Conservation (phyloP, 2,797 vertebrate species). For the Leucoraja ocellata region DNA sequence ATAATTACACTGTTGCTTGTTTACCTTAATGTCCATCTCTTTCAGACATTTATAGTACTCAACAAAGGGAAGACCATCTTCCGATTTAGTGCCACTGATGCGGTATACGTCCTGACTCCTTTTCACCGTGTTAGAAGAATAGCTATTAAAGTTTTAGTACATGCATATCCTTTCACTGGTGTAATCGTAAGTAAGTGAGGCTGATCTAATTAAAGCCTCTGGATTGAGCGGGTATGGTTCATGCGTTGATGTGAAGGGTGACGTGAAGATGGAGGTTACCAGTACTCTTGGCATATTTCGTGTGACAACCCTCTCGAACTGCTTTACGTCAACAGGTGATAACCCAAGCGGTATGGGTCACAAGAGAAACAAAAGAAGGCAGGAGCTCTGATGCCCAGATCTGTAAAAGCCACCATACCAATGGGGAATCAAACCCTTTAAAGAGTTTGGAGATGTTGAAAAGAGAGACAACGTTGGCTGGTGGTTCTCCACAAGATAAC, state of each 20-base stretch:
- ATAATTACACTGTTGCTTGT: neutral
- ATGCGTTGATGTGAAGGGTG: neutral
- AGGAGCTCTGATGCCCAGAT: neutral
- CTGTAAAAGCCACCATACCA: neutral
- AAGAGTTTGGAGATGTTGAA: neutral
- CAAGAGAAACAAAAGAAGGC: neutral
- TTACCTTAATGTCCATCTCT: conserved; percentile 44
- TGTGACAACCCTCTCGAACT: neutral
- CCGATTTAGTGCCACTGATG: conserved; percentile 94
- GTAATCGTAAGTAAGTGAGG: neutral
- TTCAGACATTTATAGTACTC: conserved; percentile 94
- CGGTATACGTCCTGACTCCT: conserved; percentile 86
- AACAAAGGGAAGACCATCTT: conserved; percentile 98
- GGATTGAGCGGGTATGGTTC: neutral
- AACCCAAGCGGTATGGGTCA: neutral
- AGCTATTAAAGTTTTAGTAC: conserved; percentile 86
- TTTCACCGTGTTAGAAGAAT: conserved; percentile 86
- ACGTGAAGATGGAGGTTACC: neutral
- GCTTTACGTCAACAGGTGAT: neutral
- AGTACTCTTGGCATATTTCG: neutral
- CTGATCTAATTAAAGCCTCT: neutral
- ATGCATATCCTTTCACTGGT: conserved; percentile 91
- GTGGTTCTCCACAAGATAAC: no score
- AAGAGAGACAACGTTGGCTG: no score
- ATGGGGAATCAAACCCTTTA: neutral